Evolutionary conservation across 2,888 invertebrate species (phyloP).

Genomic region (Lypha dubia): DNA sequence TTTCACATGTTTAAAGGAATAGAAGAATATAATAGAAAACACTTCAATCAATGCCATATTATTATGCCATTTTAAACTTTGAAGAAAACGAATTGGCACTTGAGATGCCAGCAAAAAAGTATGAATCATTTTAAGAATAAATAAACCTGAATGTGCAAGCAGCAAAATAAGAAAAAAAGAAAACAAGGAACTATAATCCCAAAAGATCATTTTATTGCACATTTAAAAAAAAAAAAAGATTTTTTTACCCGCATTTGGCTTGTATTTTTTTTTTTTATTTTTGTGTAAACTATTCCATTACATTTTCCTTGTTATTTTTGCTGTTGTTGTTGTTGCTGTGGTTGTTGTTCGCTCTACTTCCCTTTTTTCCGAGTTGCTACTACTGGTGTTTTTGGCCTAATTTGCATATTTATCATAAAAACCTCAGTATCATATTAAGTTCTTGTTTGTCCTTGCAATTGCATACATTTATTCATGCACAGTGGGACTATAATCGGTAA

Average conservation of each 20-base stretch:
- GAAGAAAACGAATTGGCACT: conserved; percentile 57
- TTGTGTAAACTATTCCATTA: conserved; percentile 35
- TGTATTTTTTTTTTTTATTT: too few relatives aligned
- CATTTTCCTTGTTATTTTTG: conserved; percentile 2
- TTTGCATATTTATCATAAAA: conserved; percentile 64
- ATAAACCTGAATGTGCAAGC: conserved; percentile 28
- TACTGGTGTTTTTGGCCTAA: conserved; percentile 45
- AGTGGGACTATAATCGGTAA: neutral
- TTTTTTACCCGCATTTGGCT: conserved; percentile 47
- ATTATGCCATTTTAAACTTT: conserved; percentile 66
- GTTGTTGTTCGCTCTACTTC: conserved; percentile 29
- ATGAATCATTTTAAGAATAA: conserved; percentile 46
- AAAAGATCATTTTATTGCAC: conserved; percentile 57
- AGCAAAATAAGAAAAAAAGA: too few relatives aligned
- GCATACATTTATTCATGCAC: conserved; percentile 10
- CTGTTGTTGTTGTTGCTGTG: conserved; percentile 19
- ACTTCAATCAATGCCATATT: conserved; percentile 68
- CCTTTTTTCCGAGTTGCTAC: neutral
- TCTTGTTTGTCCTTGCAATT: conserved; percentile 15
- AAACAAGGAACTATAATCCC: conserved; percentile 54
- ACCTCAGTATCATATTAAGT: conserved; percentile 48
- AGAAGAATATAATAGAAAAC: conserved; percentile 44
- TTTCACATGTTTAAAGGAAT: conserved; percentile 1
- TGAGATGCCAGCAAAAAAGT: conserved; percentile 40
- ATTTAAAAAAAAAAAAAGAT: conserved; percentile 32